Evolutionary conservation across 1,140 invertebrate genomes (phyloP), one percentile per base, ranked within the genome.

Genomic region (Zelostemma sp.): DNA sequence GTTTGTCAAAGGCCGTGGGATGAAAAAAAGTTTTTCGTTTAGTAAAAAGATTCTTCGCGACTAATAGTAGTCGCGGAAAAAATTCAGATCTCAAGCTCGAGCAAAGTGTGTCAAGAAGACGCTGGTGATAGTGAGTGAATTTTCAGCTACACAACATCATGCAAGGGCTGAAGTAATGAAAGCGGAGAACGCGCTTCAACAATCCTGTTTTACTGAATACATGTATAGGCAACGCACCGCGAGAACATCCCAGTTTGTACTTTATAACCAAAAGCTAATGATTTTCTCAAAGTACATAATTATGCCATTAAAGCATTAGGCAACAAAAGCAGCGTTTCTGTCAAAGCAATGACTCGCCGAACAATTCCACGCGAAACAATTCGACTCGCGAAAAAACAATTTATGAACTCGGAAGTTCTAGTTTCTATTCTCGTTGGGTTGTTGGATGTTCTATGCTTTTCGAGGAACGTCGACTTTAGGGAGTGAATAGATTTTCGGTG

Each of bases 21-120:
- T n/a, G n/a, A n/a, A n/a, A n/a, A n/a, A n/a, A n/a, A n/a, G n/a
- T n/a, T n/a, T n/a, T n/a, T n/a, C n/a, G n/a, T n/a, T n/a, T n/a
- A n/a, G n/a, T n/a, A n/a, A n/a, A n/a, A n/a, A n/a, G n/a, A n/a
- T n/a, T n/a, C n/a, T n/a, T n/a, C n/a, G n/a, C n/a, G n/a, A n/a
- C n/a, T n/a, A n/a, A n/a, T n/a, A n/a, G n/a, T n/a, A n/a, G n/a
- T n/a, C n/a, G n/a, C n/a, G n/a, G n/a, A 51, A 35, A 35, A 51
- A 51, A 35, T 35, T 31, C 31, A 35, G 33, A 51, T 51, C 49
- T 48, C 46, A 48, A 18, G 12, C 19, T 48, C 19, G 46, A 48
- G 49, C 49, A 51, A 51, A 51, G 33, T 51, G 49, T 51, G 49
- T 51, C 49, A 51, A 51, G 49, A 51, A 51, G 21, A 35, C 25